A percentile compares a stretch with the other conserved stretches of the same genome.
Conservation (phyloP, 2,113 vertebrate genomes). For the Vidua macroura region DNA sequence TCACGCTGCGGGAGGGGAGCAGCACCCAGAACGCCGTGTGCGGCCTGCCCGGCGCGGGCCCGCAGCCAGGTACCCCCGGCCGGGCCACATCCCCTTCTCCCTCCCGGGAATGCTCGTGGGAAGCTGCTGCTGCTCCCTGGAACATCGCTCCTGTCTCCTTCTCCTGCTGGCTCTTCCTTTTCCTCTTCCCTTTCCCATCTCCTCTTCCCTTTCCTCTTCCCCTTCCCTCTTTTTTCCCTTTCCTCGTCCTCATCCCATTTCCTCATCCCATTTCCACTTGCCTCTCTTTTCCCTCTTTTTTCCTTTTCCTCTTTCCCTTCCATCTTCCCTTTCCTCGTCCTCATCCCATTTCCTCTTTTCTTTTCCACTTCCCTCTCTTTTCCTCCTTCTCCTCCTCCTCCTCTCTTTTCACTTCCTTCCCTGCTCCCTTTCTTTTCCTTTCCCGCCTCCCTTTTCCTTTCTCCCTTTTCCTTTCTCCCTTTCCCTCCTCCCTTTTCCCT, state of each 20-base stretch:
- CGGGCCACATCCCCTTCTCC: no score
- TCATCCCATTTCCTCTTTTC: neutral
- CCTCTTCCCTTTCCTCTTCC: no score
- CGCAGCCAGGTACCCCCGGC: neutral
- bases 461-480: neutral
- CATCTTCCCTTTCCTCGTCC: neutral
- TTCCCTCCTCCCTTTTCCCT: no score
- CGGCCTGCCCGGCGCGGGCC: neutral
- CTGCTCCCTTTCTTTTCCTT: no score
- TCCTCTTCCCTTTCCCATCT: neutral
- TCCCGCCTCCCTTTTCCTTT: no score
- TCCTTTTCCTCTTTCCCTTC: neutral
- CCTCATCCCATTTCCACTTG: neutral
- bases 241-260: neutral
- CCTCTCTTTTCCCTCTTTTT: no score
- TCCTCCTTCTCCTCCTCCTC: neutral
- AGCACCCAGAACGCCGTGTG: slow-evolving; percentile 58
- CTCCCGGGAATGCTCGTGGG: neutral
- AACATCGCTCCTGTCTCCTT: neutral
- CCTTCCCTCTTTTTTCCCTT: neutral
- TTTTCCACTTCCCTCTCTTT: neutral
- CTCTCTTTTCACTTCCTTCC: neutral
- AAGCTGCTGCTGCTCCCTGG: neutral
- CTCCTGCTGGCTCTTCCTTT: neutral
- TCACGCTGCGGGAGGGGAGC: slow-evolving; percentile 54